Evolutionary conservation across 2,113 vertebrate species (phyloP), one percentile per base, ranked within the genome.

Genomic region (Lethenteron camtschaticum): DNA sequence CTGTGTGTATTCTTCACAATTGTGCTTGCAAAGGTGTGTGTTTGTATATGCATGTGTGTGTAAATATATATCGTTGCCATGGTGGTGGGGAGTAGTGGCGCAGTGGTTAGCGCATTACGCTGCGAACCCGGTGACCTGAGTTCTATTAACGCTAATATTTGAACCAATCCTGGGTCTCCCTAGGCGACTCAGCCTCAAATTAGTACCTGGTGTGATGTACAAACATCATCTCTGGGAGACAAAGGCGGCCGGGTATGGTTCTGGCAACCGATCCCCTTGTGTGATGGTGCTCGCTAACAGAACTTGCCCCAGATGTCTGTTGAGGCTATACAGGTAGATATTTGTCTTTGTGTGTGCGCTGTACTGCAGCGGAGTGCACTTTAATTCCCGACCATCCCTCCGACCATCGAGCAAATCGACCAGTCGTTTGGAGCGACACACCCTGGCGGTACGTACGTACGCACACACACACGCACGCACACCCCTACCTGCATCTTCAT

Each of bases 391-490:
- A 86, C 89, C 75, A 91, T 99, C 78, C 86, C 86, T 77, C 92
- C 94, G 70, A 99, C 94, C 74, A 99, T 99, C 80, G 94, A 99
- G 78, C 94, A 99, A 78, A 96, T 99, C 77, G 94, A 99, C 80
- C 94, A 99, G 83, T 99, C 94, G 8, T 99, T 99, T 77, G 94
- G 94, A 77, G 94, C 94, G 70, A 99, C 94, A 5, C 94, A 99
- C 78, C 94, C 94, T 77, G 94, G 94, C 89, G 92, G 94, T 96
- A 83, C 79, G 82, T 71, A 16, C 24, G 10, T 2, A 66, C 24
- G 63, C 41, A 41, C 6, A 41, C 41, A 6, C 41, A 41, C 41
- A 41, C 41, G 6, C 41, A 41, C 41, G 6, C 41, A 7, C 41
- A 41, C 41, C 41, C 6, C 41, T 41, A 41, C 41, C 41, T 41